These are phyloP conservation scores for Dipodomys stephensi DNA, from an alignment of 2,113 vertebrate species.

Conservation along the genomic window DNA sequence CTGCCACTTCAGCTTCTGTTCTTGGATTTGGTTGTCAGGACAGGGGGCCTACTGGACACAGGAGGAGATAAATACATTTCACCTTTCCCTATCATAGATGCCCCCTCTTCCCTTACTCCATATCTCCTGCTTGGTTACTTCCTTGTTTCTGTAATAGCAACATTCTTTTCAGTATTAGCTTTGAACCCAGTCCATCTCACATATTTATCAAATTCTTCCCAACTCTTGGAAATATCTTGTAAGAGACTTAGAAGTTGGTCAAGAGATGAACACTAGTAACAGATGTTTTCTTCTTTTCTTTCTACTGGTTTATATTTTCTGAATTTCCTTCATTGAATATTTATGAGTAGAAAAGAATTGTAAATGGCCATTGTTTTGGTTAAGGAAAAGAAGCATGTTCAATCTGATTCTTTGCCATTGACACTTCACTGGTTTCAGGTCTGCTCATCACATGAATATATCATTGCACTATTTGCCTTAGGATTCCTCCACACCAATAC, in stretches of 20 bases:
- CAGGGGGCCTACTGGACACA: no score
- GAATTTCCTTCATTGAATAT: conserved; percentile 1
- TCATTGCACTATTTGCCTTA: neutral
- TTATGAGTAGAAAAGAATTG: neutral
- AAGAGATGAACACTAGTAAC: neutral
- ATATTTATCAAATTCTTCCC: neutral
- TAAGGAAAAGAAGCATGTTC: neutral
- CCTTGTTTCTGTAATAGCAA: neutral
- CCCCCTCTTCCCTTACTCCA: neutral
- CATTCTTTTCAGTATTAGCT: neutral
- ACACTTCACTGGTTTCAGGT: neutral
- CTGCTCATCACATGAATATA: neutral
- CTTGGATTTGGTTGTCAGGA: neutral
- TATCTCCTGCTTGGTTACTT: neutral
- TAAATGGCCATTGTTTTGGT: neutral
- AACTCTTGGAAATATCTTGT: conserved; percentile 34
- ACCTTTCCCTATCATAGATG: neutral
- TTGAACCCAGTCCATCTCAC: neutral
- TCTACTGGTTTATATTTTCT: neutral
- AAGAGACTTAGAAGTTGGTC: neutral
- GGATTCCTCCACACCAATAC: neutral
- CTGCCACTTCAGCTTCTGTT: neutral
- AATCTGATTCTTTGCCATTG: neutral
- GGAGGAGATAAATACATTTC: neutral
- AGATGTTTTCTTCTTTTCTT: conserved; percentile 32